Evolutionary conservation across 2,888 invertebrate species (phyloP), one percentile per base, ranked within the genome.

Genomic region (Lacanobia oleracea): DNA sequence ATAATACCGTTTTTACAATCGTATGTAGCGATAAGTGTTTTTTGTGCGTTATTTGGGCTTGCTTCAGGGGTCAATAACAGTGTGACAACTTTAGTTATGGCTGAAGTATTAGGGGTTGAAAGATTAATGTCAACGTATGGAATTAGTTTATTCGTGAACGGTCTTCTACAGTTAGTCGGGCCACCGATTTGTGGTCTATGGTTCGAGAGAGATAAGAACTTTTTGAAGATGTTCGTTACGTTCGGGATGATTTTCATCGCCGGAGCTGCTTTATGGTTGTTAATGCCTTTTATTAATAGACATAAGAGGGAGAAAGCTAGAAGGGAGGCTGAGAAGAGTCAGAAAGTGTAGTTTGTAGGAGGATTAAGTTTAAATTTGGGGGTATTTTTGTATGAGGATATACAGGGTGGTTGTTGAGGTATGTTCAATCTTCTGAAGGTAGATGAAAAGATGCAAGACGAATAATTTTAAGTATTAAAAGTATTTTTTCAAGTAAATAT

Each of bases 51-150:
- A 1, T 98, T 98, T 86, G 98, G 98, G 0, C 91, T 98, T 0
- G 97, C 98, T 0, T 98, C 98, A 0, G 98, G 98, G 0, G 96
- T 98, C 0, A 98, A 98, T 89, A 98, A 98, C 14, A 98, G 98
- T 6, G 97, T 98, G 0, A 98, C 98, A 0, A 98, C 98, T 0
- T 97, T 98, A 51, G 98, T 98, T 0, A 98, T 98, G 98, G 98
- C 98, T 0, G 98, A 98, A 88, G 97, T 98, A 94, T 93, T 98
- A n/a, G 98, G 98, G 0, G 97, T 98, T 0, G 98, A 98, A 82
- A 96, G 98, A 57, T 91, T 98, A 0, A 98, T 98, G 88, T 98
- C 98, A 0, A 98, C 98, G 0, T 98, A 98, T 84, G 98, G 98
- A 3, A 98, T 98, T 56, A 98, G 98, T 84, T 94, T 98, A 37